Evolutionary conservation across 2,797 vertebrate genomes (phyloP).

Genomic region (Graptemys geographica): DNA sequence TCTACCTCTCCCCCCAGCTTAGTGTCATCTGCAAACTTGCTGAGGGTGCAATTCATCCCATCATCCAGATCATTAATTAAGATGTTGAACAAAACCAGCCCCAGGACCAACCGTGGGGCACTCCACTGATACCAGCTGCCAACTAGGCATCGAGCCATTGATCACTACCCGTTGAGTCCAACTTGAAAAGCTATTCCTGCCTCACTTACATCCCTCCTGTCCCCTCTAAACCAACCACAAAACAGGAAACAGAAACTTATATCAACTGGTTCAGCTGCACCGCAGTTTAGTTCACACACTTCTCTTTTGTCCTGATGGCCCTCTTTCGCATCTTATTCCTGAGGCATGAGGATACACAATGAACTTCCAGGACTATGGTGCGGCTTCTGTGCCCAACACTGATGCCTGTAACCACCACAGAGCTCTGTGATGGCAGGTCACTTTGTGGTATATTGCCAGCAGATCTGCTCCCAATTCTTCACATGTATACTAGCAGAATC

Average conservation of each 20-base stretch:
- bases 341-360: neutral
- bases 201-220: neutral
- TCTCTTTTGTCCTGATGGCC: neutral
- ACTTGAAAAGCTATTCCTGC: neutral
- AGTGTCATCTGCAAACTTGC: no score
- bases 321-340: neutral
- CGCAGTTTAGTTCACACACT: neutral
- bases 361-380: neutral
- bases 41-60: no score
- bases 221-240: neutral
- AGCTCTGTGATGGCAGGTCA: neutral
- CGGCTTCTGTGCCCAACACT: neutral
- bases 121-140: no score
- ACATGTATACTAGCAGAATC: neutral
- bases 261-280: neutral
- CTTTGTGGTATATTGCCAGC: neutral
- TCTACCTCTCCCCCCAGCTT: no score
- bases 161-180: neutral
- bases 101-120: no score
- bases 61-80: no score
- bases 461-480: neutral
- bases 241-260: neutral
- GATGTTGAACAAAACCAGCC: no score
- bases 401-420: neutral
- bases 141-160: no score